Evolutionary conservation across 1,140 invertebrate species (phyloP), one percentile per base, ranked within the genome.

Genomic region (Hestina assimilis): DNA sequence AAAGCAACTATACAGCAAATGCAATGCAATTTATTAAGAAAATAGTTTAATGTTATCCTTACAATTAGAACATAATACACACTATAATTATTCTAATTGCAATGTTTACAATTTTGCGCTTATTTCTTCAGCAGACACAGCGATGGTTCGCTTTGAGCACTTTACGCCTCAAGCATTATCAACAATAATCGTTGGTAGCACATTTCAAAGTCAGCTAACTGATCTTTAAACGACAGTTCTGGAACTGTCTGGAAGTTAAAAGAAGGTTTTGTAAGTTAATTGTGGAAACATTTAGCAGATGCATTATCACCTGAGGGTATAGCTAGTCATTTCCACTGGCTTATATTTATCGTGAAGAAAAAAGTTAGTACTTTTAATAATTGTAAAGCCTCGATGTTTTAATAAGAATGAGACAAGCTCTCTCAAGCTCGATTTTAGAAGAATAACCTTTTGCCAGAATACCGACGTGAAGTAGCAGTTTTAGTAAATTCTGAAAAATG

Each of bases 191-290:
- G 43, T 33, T 53, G 50, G 50, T 53, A 53, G 24, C 20, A 53
- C 50, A 53, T 53, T 43, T 53, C 50, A 53, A 53, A 53, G 40
- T 53, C 50, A 53, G 40, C 38, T 42, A 41, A 29, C 50, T 53
- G 14, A 42, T 43, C 50, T 21, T 53, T 31, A 43, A 53, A 12
- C 5, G 50, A 53, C 28, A 29, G 40, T 26, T 8, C 8, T 43
- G 43, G 28, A 31, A 26, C 43, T 24, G 24, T 47, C n/a, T n/a
- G 26, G 26, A 11, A 9, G 43, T 4, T 46, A 29, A 28, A 28
- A 52, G 19, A 33, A 29, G 21, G 50, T 53, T n/a, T 53, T 29
- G 19, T 20, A 4, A 4, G 3, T 35, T 53, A 43, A 31, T 38
- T 38, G 40, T 23, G 40, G 17, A 38, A 43, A 33, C 40, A 11